phyloP scores from a whole-genome alignment of 2,113 vertebrate genomes.

The Thamnophis sirtalis region DNA sequence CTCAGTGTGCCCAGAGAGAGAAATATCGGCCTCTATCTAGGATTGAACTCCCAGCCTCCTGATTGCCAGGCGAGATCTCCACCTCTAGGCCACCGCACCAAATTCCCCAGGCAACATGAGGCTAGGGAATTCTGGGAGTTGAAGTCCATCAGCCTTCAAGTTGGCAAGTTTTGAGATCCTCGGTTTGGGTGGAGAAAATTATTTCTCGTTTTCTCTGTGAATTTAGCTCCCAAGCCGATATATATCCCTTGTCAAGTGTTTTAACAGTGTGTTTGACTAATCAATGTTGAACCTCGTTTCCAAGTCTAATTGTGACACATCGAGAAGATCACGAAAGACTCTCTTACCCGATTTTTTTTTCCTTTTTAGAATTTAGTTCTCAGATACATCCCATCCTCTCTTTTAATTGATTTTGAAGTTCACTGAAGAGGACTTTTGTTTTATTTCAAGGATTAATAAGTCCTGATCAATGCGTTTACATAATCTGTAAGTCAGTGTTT shows the following conservation, averaged over 20 bases:
- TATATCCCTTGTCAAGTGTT: not conserved
- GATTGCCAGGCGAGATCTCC: no score
- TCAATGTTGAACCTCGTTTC: not conserved
- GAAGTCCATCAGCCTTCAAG: not conserved
- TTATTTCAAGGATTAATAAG: not conserved
- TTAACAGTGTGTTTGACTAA: not conserved
- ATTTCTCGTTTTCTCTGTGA: not conserved
- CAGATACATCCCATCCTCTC: not conserved
- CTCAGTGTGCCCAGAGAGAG: no score
- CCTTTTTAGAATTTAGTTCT: not conserved
- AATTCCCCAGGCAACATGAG: not conserved
- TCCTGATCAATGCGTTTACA: not conserved
- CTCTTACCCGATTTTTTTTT: not conserved
- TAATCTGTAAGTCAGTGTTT: not conserved
- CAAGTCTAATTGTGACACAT: not conserved
- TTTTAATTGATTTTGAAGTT: not conserved
- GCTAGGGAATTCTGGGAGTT: not conserved
- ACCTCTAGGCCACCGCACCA: no score
- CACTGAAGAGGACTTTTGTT: not conserved
- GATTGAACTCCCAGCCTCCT: no score
- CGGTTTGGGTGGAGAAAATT: not conserved
- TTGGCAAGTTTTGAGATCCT: not conserved
- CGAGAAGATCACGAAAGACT: not conserved
- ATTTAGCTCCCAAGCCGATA: not conserved
- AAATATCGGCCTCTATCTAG: no score